These are phyloP conservation scores for Leptopilina syphax DNA, from an alignment of 2,888 invertebrate genomes.

Conservation along the genomic window DNA sequence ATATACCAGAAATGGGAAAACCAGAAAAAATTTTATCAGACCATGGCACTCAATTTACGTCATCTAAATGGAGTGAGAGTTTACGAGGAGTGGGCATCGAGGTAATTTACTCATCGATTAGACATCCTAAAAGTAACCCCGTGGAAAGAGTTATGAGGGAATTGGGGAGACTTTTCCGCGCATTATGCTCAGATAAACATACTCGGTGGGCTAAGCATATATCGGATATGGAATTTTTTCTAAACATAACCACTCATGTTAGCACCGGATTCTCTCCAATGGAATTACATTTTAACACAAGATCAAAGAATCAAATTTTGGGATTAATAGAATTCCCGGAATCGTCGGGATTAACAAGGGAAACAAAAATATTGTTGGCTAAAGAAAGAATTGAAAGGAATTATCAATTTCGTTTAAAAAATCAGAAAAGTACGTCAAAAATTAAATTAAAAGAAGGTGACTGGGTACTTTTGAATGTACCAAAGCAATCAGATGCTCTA, in stretches of 20 bases:
- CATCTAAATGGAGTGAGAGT: slow-evolving; percentile 30
- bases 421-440: slow-evolving; percentile 39
- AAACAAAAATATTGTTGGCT: slow-evolving; percentile 43
- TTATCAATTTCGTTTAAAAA: slow-evolving; percentile 40
- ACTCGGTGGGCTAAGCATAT: slow-evolving; percentile 51
- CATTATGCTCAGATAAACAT: slow-evolving; percentile 47
- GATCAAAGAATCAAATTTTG: slow-evolving; percentile 42
- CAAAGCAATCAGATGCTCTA: slow-evolving; percentile 45
- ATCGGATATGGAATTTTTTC: slow-evolving; percentile 46
- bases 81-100: slow-evolving; percentile 16
- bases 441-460: slow-evolving; percentile 46
- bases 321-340: slow-evolving; percentile 40
- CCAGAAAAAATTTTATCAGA: slow-evolving; percentile 40
- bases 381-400: slow-evolving; percentile 43
- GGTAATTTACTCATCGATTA: slow-evolving; percentile 45
- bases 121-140: slow-evolving; percentile 56
- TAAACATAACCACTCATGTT: slow-evolving; percentile 49
- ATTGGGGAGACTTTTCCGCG: slow-evolving; percentile 51
- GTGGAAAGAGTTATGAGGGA: slow-evolving; percentile 56
- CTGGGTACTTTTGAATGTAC: slow-evolving; percentile 45
- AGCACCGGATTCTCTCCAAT: slow-evolving; percentile 48
- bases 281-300: slow-evolving; percentile 49
- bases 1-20: slow-evolving; percentile 26
- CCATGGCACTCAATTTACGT: slow-evolving; percentile 51
- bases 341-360: slow-evolving; percentile 1